Evolutionary conservation across 2,888 invertebrate species (phyloP), one percentile per base, ranked within the genome.

Genomic region (Trilocha varians): DNA sequence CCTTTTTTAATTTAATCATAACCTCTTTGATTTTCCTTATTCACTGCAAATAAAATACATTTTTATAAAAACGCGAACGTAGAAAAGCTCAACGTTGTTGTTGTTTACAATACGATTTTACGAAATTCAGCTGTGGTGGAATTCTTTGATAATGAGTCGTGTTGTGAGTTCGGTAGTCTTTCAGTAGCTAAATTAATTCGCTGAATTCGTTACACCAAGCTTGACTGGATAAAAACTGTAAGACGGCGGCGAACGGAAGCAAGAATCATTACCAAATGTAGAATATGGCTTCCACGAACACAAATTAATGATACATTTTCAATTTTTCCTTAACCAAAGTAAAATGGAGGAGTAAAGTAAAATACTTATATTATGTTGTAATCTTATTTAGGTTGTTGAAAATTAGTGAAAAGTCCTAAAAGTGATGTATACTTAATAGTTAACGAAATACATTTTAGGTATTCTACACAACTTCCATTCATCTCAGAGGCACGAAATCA

Each of bases 241-340:
- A 53, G 65, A 60, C 59, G 62, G 64, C 57, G n/a, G n/a, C 56
- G 67, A 62, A 59, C 78, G 78, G 82, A 82, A 78, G 69, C 70
- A 50, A 53, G 72, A 78, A 78, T 66, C 74, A 79, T 70, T 70
- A 69, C 75, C 78, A 78, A 77, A 77, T 79, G 78, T 78, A 73
- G 60, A 35, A 38, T 59, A 57, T 54, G 59, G 59, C 50, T 69
- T 67, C 62, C 54, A 49, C 60, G 59, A 65, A 68, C 50, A 49
- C 25, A 11, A 25, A 5, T 59, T 65, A 62, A 55, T 57, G 25
- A 9, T 11, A 5, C 25, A 25, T 3, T 3, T 9, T 9, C 11
- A 9, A 25, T 25, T 25, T 25, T 25, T 25, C 36, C 17, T 36
- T 16, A 36, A 16, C 16, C 11, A 16, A 16, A 36, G 2, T 16